Evolutionary conservation across 2,888 invertebrate species (phyloP).

Genomic region (Camptogramma bilineatum): DNA sequence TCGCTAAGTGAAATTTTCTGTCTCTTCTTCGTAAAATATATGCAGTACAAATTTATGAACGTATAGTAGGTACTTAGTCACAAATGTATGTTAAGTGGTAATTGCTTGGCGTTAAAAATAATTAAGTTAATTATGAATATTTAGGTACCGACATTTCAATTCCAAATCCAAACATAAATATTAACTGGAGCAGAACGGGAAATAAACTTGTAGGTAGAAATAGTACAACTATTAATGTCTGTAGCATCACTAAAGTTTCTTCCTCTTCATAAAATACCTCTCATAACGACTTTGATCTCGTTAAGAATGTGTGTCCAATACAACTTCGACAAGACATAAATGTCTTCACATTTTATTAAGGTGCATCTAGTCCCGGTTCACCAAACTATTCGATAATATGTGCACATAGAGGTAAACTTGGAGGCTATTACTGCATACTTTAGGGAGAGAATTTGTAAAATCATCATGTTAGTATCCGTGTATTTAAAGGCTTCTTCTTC

Average conservation of each 20-base stretch:
- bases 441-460: no score
- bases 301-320: background rate
- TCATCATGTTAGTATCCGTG: no score
- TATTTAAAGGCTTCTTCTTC: no score
- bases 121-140: background rate
- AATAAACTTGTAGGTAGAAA: no score
- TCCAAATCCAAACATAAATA: background rate
- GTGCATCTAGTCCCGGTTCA: background rate
- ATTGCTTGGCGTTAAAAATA: background rate
- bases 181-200: background rate
- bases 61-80: background rate
- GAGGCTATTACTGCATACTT: no score
- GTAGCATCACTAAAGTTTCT: background rate
- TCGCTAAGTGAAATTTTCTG: background rate
- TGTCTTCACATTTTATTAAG: background rate
- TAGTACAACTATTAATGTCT: background rate
- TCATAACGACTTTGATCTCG: background rate
- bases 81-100: background rate
- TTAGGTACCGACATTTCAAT: background rate
- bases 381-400: no score
- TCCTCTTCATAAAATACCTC: background rate
- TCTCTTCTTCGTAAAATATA: background rate
- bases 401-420: no score
- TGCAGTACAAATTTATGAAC: background rate
- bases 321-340: background rate